A percentile compares a stretch with the other conserved stretches of the same genome.
These are phyloP conservation scores for Hyppa rectilinea DNA, from an alignment of 2,888 invertebrate genomes.

Conservation along the genomic window DNA sequence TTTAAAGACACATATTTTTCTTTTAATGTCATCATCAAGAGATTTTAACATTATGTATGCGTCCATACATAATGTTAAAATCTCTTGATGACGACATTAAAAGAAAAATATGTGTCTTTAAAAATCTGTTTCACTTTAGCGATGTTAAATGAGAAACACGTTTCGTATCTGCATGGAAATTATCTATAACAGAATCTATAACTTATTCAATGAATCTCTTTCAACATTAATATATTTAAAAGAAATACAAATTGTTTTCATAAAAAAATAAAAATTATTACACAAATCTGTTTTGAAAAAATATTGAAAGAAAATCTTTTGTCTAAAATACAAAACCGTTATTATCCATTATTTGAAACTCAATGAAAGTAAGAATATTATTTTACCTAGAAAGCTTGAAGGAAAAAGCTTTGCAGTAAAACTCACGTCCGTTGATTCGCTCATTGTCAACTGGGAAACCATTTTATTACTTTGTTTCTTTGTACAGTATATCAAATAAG, in stretches of 20 bases:
- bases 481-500: not conserved
- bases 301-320: constrained; percentile 3
- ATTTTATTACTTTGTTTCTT: not conserved
- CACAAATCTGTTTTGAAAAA: not conserved
- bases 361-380: not conserved
- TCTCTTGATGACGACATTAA: too few species aligned
- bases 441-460: constrained; percentile 6
- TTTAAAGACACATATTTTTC: too few species aligned
- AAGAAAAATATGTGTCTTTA: too few species aligned
- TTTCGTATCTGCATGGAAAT: not conserved
- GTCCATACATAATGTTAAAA: too few species aligned
- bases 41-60: too few species aligned
- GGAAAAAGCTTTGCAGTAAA: constrained; percentile 13
- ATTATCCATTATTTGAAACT: constrained; percentile 3
- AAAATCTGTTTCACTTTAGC: not conserved
- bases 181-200: not conserved
- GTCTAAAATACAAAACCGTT: constrained; percentile 10
- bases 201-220: not conserved
- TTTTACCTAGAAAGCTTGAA: not conserved
- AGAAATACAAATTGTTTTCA: constrained; percentile 7
- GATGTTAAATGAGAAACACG: not conserved
- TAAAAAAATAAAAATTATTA: not conserved
- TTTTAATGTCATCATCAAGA: too few species aligned
- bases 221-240: not conserved
- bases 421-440: not conserved